Conservation (phyloP, 2,888 invertebrate genomes). For the Macrosiphum euphorbiae region DNA sequence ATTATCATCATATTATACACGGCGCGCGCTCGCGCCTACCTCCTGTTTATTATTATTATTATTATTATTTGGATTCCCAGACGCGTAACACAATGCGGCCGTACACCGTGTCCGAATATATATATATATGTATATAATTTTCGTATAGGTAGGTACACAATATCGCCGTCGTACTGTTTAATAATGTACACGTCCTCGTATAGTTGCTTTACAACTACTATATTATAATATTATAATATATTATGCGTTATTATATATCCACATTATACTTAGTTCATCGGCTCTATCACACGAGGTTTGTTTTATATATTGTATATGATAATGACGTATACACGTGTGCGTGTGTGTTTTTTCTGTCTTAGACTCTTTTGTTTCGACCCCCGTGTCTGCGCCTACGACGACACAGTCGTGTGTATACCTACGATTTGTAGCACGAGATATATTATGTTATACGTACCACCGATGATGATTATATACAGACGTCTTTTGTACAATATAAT, state of each 20-base stretch:
- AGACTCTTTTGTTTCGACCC: not conserved
- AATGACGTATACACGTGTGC: not conserved
- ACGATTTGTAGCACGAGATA: not conserved
- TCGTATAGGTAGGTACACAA: not conserved
- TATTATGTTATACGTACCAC: not conserved
- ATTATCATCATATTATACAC: not conserved
- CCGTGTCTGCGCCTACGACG: not conserved
- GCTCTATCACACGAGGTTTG: not conserved
- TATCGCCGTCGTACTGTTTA: not conserved
- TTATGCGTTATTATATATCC: not conserved
- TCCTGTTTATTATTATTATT: constrained; percentile 37
- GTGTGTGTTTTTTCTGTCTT: not conserved
- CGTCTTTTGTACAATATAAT: not conserved
- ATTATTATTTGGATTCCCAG: constrained; percentile 26
- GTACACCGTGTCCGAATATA: constrained; percentile 31
- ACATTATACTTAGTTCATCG: not conserved
- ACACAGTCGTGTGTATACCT: not conserved
- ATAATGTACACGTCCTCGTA: not conserved
- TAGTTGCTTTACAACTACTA: not conserved
- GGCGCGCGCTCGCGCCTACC: constrained; percentile 4
- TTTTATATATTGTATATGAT: not conserved
- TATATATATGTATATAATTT: not conserved
- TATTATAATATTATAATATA: not conserved
- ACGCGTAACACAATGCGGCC: constrained; percentile 36
- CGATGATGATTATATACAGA: not conserved